A percentile compares a stretch with the other conserved stretches of the same genome.
These are phyloP conservation scores for Cryptomyrus ogoouensis DNA, from an alignment of 2,113 vertebrate species.

Conservation along the genomic window DNA sequence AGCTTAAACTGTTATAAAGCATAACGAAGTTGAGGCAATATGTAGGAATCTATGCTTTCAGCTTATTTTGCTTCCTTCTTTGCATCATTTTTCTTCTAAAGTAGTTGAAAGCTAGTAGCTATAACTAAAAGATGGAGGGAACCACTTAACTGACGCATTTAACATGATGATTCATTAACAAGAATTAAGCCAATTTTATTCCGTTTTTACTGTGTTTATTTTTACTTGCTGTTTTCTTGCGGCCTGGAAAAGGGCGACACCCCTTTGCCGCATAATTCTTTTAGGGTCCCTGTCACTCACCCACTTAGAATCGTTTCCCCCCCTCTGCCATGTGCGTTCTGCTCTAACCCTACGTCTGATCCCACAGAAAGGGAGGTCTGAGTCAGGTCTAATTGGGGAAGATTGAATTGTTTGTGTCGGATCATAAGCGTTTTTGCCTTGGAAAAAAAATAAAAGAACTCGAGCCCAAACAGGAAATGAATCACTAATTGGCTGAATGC, in stretches of 20 bases:
- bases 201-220: neutral
- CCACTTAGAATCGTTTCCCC: neutral
- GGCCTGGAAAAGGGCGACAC: neutral
- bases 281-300: neutral
- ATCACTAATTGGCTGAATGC: neutral
- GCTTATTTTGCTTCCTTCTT: neutral
- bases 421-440: slow-evolving; percentile 7
- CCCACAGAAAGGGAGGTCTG: neutral
- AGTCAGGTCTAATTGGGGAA: slow-evolving; percentile 3
- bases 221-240: neutral
- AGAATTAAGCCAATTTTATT: neutral
- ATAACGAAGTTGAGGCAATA: neutral
- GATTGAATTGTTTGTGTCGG: slow-evolving; percentile 23
- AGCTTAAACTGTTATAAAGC: neutral
- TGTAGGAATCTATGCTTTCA: neutral
- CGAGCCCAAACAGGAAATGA: slow-evolving; percentile 15
- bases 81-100: neutral
- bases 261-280: neutral
- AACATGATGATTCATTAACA: neutral
- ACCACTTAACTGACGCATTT: neutral
- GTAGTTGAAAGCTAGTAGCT: neutral
- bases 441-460: neutral
- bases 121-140: neutral
- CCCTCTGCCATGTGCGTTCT: neutral
- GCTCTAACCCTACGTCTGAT: neutral